phyloP scores from a whole-genome alignment of 2,888 invertebrate species.

The Cephus runcator region DNA sequence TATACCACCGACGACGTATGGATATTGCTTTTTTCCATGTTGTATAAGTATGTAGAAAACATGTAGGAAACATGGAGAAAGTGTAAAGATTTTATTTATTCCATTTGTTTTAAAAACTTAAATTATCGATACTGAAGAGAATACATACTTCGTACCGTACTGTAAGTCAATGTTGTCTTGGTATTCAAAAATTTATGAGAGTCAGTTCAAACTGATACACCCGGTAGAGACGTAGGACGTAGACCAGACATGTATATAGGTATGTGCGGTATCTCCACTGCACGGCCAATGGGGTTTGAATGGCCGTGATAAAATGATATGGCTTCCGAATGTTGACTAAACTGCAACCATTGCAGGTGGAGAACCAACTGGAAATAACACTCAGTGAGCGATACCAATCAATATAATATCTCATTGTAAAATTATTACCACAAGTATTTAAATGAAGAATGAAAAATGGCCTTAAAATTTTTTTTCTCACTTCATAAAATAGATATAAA shows the following conservation, averaged over 20 bases:
- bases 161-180: not conserved
- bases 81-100: not conserved
- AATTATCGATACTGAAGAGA: not conserved
- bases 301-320: constrained; percentile 64
- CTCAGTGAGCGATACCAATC: constrained; percentile 40
- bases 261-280: constrained; percentile 64
- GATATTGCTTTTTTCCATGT: not conserved
- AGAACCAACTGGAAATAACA: constrained; percentile 65
- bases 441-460: not conserved
- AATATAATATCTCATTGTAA: constrained; percentile 23
- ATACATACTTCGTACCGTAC: not conserved
- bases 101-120: not conserved
- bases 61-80: not conserved
- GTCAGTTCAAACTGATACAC: constrained; percentile 26
- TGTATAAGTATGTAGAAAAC: not conserved
- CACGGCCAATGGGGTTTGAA: constrained; percentile 66
- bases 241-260: constrained; percentile 51
- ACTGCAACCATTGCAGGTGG: constrained; percentile 63
- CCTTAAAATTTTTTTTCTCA: not conserved
- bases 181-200: not conserved
- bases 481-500: not conserved
- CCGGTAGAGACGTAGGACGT: constrained; percentile 50
- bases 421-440: not conserved
- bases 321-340: constrained; percentile 66
- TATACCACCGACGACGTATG: not conserved